Base-by-base conservation (phyloP, 2,888 invertebrate genomes). In the Gastrophysa polygoni region DNA sequence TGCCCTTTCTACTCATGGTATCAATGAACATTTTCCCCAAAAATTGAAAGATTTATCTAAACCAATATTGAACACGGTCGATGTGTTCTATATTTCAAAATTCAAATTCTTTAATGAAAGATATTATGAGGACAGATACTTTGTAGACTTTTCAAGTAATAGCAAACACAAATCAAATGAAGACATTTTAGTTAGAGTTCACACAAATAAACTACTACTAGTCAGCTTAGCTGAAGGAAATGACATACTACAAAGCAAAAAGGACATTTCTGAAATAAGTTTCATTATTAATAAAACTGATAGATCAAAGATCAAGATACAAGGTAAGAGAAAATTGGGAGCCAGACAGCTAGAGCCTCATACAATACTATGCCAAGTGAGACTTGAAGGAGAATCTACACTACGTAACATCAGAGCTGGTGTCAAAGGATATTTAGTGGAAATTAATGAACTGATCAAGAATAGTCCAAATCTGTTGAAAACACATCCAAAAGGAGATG, bases 331-430 rank as follows among this genome's bases (percentile, higher is more conserved):
- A 57, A 73, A 71, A 18, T 18, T 51, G 17, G 73, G 68, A 18
- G 71, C 69, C 16, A 68, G 63, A 47, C 58, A 57, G 20, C 21
- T 69, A 29, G 59, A 65, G 20, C 66, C 63, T 14, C 43, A 69
- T n/a, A 68, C 71, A n/a, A 62, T 71, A 57, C 52, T 73, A 18
- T 73, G 73, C 56, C 67, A 67, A 48, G 63, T 73, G 16, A 66
- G 69, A 44, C 68, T 71, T 32, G 67, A 71, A 57, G 71, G 64
- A 14, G 69, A 70, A 28, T 61, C 67, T 7, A 66, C 64, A 29
- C 17, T 66, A 55, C 66, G 66, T 52, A 71, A 71, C 51, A 57
- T 73, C 14, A 64, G 71, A 61, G 63, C 69, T n/a, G 68, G 70
- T 38, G 57, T 73, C 14, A 59, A 54, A 44, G 69, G 69, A 7